Conservation (phyloP, 2,888 invertebrate genomes). For the Chymomyza fuscimana region DNA sequence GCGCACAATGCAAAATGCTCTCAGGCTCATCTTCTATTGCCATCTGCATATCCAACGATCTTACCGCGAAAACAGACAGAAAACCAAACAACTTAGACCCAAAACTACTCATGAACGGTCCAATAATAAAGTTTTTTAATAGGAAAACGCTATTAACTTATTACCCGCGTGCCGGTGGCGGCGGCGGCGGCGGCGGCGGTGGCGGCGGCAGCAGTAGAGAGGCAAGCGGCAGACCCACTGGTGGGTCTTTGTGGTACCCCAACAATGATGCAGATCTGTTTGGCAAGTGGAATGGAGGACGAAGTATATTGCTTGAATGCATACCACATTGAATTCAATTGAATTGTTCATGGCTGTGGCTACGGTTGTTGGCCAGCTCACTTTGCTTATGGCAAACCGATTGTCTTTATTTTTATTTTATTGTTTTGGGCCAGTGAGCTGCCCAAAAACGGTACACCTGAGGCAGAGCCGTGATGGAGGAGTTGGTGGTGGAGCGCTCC, state of each 20-base stretch:
- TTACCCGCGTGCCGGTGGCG: slow-evolving; percentile 50
- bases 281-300: background rate
- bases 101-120: slow-evolving; percentile 34
- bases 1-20: background rate
- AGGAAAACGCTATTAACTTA: slow-evolving; percentile 71
- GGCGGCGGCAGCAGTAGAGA: slow-evolving; percentile 16
- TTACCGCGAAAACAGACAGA: slow-evolving; percentile 44
- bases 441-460: slow-evolving; percentile 41
- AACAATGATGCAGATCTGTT: background rate
- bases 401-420: slow-evolving; percentile 64
- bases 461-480: slow-evolving; percentile 27
- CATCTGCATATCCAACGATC: slow-evolving; percentile 66
- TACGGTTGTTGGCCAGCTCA: slow-evolving; percentile 28
- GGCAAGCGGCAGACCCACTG: slow-evolving; percentile 25
- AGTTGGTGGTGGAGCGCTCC: slow-evolving; percentile 8
- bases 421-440: slow-evolving; percentile 49
- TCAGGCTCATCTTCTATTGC: background rate
- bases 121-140: slow-evolving; percentile 70
- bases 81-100: slow-evolving; percentile 10
- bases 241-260: slow-evolving; percentile 8
- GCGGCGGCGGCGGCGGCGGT: too few relatives aligned
- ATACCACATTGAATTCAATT: slow-evolving; percentile 62
- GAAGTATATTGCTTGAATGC: slow-evolving; percentile 20
- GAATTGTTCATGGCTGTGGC: slow-evolving; percentile 64
- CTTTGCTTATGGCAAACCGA: slow-evolving; percentile 24